Evolutionary conservation across 2,888 invertebrate species (phyloP).

Genomic region (Digitonthophagus gazella): DNA sequence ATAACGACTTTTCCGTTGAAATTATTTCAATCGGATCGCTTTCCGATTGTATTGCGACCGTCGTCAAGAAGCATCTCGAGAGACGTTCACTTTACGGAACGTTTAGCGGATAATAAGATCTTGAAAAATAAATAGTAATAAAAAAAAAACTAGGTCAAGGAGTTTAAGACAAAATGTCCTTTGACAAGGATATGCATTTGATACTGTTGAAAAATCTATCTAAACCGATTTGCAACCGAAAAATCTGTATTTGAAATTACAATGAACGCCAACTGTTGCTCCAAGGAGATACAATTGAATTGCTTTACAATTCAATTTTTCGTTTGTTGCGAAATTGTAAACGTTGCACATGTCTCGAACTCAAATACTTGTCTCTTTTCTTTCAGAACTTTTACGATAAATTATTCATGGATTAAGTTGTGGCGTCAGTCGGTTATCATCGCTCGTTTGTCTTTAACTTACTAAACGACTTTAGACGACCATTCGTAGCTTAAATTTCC

Average conservation of each 20-base stretch:
- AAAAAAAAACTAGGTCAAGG: background rate
- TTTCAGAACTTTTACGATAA: too few species aligned
- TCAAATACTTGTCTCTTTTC: too few species aligned
- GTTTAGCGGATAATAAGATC: background rate
- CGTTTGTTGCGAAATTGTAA: too few species aligned
- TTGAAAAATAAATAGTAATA: background rate
- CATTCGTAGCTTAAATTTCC: background rate
- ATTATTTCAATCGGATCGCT: background rate
- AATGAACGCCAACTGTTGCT: background rate
- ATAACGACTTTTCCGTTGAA: background rate
- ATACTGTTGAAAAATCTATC: background rate
- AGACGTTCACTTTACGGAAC: background rate
- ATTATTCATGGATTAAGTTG: too few species aligned
- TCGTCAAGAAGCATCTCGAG: background rate
- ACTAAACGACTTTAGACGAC: background rate
- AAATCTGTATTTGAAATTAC: background rate
- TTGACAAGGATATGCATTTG: background rate
- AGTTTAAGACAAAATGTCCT: background rate
- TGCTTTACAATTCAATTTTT: background rate
- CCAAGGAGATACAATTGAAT: background rate
- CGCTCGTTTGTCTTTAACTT: too few species aligned
- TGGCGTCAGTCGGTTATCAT: too few species aligned
- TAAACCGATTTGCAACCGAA: background rate
- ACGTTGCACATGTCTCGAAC: too few species aligned
- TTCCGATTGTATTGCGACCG: too few species aligned